Conservation (phyloP, 2,888 invertebrate genomes). For the Hemithea aestivaria region DNA sequence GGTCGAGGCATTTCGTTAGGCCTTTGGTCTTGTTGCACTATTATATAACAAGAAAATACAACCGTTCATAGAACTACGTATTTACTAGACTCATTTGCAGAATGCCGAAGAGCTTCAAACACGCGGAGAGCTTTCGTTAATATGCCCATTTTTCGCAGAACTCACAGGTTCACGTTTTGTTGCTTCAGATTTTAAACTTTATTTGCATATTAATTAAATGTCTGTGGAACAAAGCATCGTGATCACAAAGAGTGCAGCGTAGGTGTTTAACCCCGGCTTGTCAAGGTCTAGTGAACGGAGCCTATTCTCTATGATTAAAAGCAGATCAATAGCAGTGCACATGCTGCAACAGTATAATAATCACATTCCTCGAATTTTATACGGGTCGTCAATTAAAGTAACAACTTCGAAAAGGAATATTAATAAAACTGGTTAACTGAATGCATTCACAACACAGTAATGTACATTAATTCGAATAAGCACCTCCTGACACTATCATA, state of each 20-base stretch:
- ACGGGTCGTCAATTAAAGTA: slow-evolving; percentile 1
- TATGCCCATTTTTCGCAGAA: no score
- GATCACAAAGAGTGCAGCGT: slow-evolving; percentile 19
- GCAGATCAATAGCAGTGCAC: slow-evolving; percentile 19
- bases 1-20: slow-evolving; percentile 34
- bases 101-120: no score
- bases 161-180: no score
- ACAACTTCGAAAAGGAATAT: slow-evolving; percentile 1
- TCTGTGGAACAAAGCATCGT: slow-evolving; percentile 27
- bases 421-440: not conserved
- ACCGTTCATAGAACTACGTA: not conserved
- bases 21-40: slow-evolving; percentile 29
- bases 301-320: slow-evolving; percentile 23
- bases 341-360: slow-evolving; percentile 8
- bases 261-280: slow-evolving; percentile 28
- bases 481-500: no score
- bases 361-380: slow-evolving; percentile 8
- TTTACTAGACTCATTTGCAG: no score
- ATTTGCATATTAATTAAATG: slow-evolving; percentile 25
- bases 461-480: no score
- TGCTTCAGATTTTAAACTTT: no score
- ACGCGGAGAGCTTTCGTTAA: no score
- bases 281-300: slow-evolving; percentile 31
- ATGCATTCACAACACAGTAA: no score
- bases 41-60: slow-evolving; percentile 11